Conservation (phyloP, 2,113 vertebrate species). For the Puffinus mauretanicus region DNA sequence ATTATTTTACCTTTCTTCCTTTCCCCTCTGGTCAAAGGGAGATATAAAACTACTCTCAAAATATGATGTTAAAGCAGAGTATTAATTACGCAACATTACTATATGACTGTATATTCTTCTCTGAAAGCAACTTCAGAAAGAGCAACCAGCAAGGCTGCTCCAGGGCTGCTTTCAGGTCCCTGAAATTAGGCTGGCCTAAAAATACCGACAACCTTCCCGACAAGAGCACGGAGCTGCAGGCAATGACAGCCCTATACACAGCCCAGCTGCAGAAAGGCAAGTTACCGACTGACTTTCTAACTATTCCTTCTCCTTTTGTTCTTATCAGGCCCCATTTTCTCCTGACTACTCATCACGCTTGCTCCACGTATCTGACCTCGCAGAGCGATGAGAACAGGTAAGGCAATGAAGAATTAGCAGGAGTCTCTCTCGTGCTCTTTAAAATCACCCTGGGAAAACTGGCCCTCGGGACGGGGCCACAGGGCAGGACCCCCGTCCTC, state of each 20-base stretch:
- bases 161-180: background rate
- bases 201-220: background rate
- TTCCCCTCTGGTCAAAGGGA: background rate
- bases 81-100: background rate
- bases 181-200: background rate
- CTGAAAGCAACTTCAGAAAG: background rate
- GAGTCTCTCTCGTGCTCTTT: background rate
- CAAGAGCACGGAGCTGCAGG: background rate
- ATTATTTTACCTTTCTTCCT: background rate
- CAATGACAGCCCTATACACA: background rate
- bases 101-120: background rate
- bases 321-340: background rate
- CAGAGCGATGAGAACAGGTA: background rate
- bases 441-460: background rate
- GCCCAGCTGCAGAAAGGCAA: background rate
- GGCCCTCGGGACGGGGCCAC: background rate
- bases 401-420: background rate
- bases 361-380: background rate
- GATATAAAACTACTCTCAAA: background rate
- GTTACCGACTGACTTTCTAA: background rate
- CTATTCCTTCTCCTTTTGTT: background rate
- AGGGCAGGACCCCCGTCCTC: background rate
- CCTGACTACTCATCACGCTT: background rate
- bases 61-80: background rate
- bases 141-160: background rate